These are phyloP conservation scores for Lobophora halterata DNA, from an alignment of 2,888 invertebrate genomes.

Conservation along the genomic window DNA sequence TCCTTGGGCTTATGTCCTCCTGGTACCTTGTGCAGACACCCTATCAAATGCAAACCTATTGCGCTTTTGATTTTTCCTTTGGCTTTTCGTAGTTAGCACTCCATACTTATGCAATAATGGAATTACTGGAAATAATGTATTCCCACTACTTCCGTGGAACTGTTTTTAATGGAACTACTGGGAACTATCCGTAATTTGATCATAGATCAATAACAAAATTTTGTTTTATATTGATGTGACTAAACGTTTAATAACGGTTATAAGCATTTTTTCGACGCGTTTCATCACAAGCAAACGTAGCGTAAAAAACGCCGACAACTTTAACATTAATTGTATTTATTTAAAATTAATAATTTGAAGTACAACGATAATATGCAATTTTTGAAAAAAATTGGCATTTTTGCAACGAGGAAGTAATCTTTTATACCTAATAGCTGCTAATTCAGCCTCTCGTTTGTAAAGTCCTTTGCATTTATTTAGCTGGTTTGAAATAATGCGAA, in stretches of 20 bases:
- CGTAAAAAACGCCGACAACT: conserved; percentile 28
- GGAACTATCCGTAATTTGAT: background rate
- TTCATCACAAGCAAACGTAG: conserved; percentile 30
- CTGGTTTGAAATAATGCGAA: background rate
- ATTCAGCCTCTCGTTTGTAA: conserved; percentile 24
- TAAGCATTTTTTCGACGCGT: conserved; percentile 33
- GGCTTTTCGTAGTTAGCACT: no score
- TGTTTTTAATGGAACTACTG: no score
- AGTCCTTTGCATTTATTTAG: conserved; percentile 2
- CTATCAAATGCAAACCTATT: no score
- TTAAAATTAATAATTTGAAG: conserved; percentile 17
- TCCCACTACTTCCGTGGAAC: no score
- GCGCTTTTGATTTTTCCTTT: no score
- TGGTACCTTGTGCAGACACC: no score
- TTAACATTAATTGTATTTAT: conserved; percentile 17
- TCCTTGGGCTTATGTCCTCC: no score
- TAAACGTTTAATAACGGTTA: conserved; percentile 2
- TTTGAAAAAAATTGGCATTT: conserved; percentile 24
- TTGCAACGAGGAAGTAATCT: conserved; percentile 19
- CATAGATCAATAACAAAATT: conserved; percentile 6
- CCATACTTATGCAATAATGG: no score
- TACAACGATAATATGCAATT: conserved; percentile 20
- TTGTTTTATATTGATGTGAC: conserved; percentile 12
- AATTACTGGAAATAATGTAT: no score
- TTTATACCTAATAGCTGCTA: conserved; percentile 9